Base-by-base conservation (phyloP, 2,888 invertebrate genomes). In the Dendrolimus houi region DNA sequence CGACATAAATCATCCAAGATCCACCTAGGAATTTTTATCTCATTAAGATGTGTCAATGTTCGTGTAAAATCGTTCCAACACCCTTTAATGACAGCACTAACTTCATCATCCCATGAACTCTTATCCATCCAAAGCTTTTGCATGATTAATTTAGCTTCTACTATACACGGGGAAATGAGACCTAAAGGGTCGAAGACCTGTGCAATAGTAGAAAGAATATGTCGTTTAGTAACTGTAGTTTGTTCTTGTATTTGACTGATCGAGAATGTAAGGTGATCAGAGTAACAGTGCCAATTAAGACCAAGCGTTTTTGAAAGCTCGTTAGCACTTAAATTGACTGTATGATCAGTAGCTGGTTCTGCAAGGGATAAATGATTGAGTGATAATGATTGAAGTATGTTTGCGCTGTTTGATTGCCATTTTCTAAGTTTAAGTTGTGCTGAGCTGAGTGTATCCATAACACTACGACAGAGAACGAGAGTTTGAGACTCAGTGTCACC, bases 51-150 rank as follows among this genome's bases (percentile, higher is more conserved):
- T 9, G 58, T 53, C n/a, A 63, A 41, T 9, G 58, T 54, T 13
- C 14, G 8, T 17, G 14, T 14, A 17, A 54, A 54, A 14, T 54
- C 29, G 2, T 8, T 53, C 53, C 53, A 53, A 9, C 8, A 8
- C n/a, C 2, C 2, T 53, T 53, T n/a, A 12, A 53, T 53, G 8
- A 2, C 53, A n/a, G 53, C 9, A 14, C 60, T 9, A 14, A 62
- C 55, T 41, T 52, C 54, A 9, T 61, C 58, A 55, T 59, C 63
- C 63, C 64, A 66, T 1, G 29, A 52, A 9, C 41, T 41, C 52
- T 62, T 61, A 8, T 55, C 10, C 9, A 56, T 13, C 64, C 65
- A 64, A n/a, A 64, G 52, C 13, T 55, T 58, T 42, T 65, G 65
- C 55, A 65, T 42, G 7, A 65, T 9, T 12, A 65, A 59, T 58